phyloP scores from a whole-genome alignment of 2,888 invertebrate genomes.

The Auanema sp. region DNA sequence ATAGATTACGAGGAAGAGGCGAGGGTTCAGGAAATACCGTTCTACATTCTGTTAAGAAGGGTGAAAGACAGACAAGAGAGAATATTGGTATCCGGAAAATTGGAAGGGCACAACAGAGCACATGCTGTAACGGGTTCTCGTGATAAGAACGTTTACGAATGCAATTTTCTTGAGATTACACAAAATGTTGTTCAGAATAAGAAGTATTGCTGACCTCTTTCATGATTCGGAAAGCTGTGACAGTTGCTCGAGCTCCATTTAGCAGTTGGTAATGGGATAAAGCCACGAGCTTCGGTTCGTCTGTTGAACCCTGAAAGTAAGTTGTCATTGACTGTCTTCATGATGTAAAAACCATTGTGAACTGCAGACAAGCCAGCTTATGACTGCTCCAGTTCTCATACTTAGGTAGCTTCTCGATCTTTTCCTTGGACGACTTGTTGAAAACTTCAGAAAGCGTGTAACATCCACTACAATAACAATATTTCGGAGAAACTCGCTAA shows the following conservation, averaged over 20 bases:
- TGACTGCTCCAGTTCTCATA: conserved; percentile 55
- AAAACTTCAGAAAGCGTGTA: conserved; percentile 59
- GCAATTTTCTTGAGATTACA: neutral
- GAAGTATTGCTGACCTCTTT: conserved; percentile 12
- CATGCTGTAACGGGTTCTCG: conserved; percentile 35
- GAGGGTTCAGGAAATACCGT: conserved; percentile 61
- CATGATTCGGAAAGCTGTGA: conserved; percentile 44
- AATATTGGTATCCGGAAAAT: conserved; percentile 61
- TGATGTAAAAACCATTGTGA: conserved; percentile 43
- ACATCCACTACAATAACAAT: conserved; percentile 45
- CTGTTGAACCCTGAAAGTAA: conserved; percentile 53
- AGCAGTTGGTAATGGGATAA: conserved; percentile 61
- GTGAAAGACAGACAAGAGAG: conserved; percentile 52
- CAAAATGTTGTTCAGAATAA: neutral
- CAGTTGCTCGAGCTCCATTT: conserved; percentile 56
- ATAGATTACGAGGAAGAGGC: conserved; percentile 54
- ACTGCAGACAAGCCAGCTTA: conserved; percentile 56
- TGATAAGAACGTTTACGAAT: neutral
- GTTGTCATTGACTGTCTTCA: too few species aligned
- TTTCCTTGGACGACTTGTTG: conserved; percentile 44
- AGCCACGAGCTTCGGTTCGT: conserved; percentile 53
- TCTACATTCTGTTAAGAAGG: conserved; percentile 52
- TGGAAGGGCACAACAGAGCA: conserved; percentile 59
- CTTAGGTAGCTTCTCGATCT: conserved; percentile 51
- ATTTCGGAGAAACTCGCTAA: neutral